A percentile compares a stretch with the other conserved stretches of the same genome.
These are phyloP conservation scores for Pseudocheirus occidentalis DNA, from an alignment of 2,797 vertebrate species.

Conservation along the genomic window DNA sequence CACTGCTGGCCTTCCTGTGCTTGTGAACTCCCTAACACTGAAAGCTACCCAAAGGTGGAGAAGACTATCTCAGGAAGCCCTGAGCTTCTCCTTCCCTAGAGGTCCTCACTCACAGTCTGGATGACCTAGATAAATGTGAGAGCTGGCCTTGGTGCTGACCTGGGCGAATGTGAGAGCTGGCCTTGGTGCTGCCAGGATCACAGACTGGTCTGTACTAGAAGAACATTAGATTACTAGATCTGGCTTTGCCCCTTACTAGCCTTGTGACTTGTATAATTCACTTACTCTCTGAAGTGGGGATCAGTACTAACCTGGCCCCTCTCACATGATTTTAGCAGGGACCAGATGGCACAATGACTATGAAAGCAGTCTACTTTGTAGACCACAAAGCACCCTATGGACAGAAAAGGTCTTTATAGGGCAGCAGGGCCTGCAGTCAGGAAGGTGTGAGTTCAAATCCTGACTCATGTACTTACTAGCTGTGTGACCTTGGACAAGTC, in stretches of 20 bases:
- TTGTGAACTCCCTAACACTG: background rate
- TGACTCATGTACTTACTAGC: background rate
- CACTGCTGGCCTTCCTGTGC: background rate
- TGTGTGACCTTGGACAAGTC: background rate
- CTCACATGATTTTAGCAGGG: background rate
- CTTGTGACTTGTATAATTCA: background rate
- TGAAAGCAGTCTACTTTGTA: background rate
- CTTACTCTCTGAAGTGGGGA: background rate
- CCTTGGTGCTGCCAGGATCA: background rate
- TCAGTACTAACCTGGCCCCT: background rate
- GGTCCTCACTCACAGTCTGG: too few species aligned
- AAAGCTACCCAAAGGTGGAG: background rate
- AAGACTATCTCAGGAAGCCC: background rate
- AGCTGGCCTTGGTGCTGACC: background rate
- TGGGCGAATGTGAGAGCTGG: too few species aligned
- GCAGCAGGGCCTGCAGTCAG: background rate
- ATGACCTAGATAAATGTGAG: background rate
- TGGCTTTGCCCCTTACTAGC: background rate
- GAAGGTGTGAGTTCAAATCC: background rate
- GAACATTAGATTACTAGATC: background rate
- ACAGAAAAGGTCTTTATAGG: background rate
- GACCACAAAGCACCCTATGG: accelerated
- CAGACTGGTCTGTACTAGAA: background rate
- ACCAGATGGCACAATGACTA: background rate
- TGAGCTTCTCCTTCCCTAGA: too few species aligned